phyloP scores from a whole-genome alignment of 2,888 invertebrate genomes.

The Microctonus brassicae region DNA sequence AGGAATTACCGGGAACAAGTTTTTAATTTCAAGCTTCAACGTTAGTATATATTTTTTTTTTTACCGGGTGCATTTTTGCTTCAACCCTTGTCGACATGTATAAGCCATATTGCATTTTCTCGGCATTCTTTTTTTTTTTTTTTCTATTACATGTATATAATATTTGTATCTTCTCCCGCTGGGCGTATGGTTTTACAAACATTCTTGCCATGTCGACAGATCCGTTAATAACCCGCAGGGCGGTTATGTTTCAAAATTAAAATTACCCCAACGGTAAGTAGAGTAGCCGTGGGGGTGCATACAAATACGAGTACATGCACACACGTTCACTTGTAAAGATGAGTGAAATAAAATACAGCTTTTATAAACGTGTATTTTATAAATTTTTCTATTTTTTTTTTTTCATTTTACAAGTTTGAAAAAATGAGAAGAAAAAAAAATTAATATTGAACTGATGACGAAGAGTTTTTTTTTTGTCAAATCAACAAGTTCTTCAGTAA shows the following conservation, averaged over 20 bases:
- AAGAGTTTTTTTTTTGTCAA: neutral
- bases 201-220: conserved; percentile 57
- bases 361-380: neutral
- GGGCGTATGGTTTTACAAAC: conserved; percentile 66
- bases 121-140: conserved; percentile 38
- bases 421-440: neutral
- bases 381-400: no score
- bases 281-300: conserved; percentile 25
- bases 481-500: neutral
- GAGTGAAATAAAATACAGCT: neutral
- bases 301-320: neutral
- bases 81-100: neutral
- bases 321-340: neutral
- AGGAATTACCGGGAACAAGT: neutral
- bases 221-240: conserved; percentile 54
- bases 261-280: conserved; percentile 38
- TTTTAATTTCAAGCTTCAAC: neutral
- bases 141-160: neutral
- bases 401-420: neutral
- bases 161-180: conserved; percentile 46
- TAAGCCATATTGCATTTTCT: neutral
- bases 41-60: conserved; percentile 5
- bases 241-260: conserved; percentile 40
- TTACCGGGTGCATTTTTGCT: neutral
- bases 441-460: neutral